Evolutionary conservation across 2,797 vertebrate species (phyloP).

Genomic region (Galagoides demidoff): DNA sequence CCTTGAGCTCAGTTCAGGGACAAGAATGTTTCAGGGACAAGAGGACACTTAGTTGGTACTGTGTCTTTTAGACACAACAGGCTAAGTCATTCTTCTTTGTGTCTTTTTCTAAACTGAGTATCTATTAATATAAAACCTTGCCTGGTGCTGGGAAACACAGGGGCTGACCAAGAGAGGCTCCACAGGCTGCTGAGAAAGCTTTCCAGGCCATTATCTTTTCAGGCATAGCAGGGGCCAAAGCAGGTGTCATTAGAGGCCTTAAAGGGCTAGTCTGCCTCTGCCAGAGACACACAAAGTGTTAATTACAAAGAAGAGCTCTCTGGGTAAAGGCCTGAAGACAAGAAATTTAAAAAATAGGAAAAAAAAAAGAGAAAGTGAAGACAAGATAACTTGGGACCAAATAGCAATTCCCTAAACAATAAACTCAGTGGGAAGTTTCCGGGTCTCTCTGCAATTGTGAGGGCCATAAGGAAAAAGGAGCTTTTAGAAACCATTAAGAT

Average conservation of each 20-base stretch:
- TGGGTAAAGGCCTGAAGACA: conserved; percentile 67
- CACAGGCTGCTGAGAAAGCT: conserved; percentile 59
- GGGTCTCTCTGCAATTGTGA: conserved; percentile 11
- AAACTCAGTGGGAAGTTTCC: conserved; percentile 50
- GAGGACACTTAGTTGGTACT: neutral
- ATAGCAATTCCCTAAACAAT: conserved; percentile 33
- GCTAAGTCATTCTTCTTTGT: conserved; percentile 56
- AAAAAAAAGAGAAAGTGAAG: conserved; percentile 28
- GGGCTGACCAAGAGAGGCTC: conserved; percentile 28
- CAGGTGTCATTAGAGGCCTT: conserved; percentile 72
- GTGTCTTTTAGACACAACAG: conserved; percentile 59
- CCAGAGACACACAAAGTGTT: conserved; percentile 61
- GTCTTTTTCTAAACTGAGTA: conserved; percentile 57
- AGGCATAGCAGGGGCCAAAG: conserved; percentile 73
- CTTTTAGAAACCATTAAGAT: conserved; percentile 68
- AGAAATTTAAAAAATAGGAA: conserved; percentile 55
- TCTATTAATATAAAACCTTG: conserved; percentile 63
- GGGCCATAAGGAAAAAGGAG: neutral
- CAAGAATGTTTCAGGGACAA: neutral
- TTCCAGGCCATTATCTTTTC: conserved; percentile 75
- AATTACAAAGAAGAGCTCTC: conserved; percentile 58
- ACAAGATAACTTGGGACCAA: conserved; percentile 47
- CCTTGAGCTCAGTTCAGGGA: conserved; percentile 13
- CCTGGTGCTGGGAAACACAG: neutral
- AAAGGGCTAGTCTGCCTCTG: conserved; percentile 52